Conservation (phyloP, 2,113 vertebrate species). For the Damaliscus lunatus region DNA sequence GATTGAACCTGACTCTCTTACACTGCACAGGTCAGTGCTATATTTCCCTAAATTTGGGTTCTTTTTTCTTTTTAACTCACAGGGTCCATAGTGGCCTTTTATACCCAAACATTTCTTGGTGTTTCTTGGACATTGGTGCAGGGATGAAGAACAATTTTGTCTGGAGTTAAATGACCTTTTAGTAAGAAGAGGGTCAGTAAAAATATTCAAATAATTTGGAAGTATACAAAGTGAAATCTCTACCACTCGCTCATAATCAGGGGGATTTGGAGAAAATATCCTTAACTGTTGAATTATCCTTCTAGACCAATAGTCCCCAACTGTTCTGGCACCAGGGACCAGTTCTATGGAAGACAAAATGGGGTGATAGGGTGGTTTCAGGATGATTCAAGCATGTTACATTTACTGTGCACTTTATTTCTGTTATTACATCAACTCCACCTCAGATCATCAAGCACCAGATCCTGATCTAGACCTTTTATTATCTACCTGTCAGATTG, state of each 20-base stretch:
- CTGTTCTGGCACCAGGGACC: background rate
- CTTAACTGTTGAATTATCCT: background rate
- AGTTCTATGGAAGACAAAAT: background rate
- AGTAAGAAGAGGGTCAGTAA: background rate
- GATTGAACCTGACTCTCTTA: background rate
- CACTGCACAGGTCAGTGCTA: background rate
- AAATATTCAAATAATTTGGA: background rate
- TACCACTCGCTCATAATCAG: background rate
- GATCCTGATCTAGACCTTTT: background rate
- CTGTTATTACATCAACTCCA: background rate
- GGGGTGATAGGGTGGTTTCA: background rate
- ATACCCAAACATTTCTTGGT: background rate
- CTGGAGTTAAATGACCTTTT: background rate
- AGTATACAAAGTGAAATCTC: background rate
- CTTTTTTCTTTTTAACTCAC: background rate
- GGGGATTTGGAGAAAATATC: background rate
- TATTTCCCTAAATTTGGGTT: background rate
- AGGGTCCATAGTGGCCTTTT: background rate
- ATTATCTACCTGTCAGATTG: background rate
- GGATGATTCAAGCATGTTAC: background rate
- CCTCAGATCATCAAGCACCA: background rate
- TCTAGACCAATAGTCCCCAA: background rate
- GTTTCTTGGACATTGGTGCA: background rate
- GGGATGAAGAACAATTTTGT: background rate
- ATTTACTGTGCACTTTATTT: background rate